Conservation (phyloP, 1,140 invertebrate genomes). For the Bombyx mori region DNA sequence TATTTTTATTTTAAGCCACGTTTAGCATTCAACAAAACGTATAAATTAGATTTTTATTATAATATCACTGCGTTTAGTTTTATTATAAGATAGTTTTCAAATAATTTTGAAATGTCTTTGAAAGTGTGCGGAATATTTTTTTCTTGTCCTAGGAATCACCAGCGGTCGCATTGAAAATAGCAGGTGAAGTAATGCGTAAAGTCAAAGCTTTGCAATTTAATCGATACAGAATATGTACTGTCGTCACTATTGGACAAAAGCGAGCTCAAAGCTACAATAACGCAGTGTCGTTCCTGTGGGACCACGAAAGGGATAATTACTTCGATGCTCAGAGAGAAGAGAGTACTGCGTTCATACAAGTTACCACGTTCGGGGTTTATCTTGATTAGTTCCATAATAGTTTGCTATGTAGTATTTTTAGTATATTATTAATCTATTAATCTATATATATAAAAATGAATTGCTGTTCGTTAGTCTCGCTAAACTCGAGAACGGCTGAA, state of each 20-base stretch:
- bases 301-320: constrained; percentile 47
- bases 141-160: constrained; percentile 37
- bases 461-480: too few relatives aligned
- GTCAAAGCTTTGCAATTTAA: constrained; percentile 44
- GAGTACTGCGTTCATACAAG: constrained; percentile 40
- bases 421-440: too few relatives aligned
- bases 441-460: too few relatives aligned
- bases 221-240: constrained; percentile 43
- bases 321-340: constrained; percentile 38
- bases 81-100: background rate
- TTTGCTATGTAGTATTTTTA: too few relatives aligned
- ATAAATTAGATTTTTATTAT: background rate
- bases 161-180: constrained; percentile 35
- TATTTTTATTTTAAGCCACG: too few relatives aligned
- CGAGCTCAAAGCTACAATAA: constrained; percentile 54
- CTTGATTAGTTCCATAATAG: constrained; percentile 28
- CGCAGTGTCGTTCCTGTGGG: constrained; percentile 51
- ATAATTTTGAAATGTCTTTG: background rate
- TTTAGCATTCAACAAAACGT: too few relatives aligned
- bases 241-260: constrained; percentile 45
- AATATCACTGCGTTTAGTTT: background rate
- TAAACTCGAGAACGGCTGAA: too few relatives aligned
- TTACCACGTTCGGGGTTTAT: constrained; percentile 50
- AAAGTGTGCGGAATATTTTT: background rate
- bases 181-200: constrained; percentile 45